These are phyloP conservation scores for Brachyhypopomus gauderio DNA, from an alignment of 2,113 vertebrate genomes.

Conservation along the genomic window DNA sequence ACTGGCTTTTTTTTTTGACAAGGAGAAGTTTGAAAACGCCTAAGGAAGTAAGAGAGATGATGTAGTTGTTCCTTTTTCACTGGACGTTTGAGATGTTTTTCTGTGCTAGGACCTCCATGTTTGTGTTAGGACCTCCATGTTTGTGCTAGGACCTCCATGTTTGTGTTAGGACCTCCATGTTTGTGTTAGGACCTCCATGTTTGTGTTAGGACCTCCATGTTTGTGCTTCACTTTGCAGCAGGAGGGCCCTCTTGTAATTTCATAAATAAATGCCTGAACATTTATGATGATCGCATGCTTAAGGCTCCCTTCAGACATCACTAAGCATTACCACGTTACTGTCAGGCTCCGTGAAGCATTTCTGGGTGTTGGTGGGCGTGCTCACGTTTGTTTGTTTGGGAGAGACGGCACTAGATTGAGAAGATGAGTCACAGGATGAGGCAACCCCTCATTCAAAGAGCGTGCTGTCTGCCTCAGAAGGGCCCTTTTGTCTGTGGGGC, in stretches of 20 bases:
- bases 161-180: constrained; percentile 13
- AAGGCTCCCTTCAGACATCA: not conserved
- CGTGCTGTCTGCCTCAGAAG: constrained; percentile 67
- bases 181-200: constrained; percentile 13
- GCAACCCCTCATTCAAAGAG: constrained; percentile 66
- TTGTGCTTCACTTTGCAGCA: too few relatives aligned
- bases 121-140: constrained; percentile 13
- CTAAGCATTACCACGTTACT: not conserved
- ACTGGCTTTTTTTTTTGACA: not conserved
- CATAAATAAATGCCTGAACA: constrained; percentile 63
- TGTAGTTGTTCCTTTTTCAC: too few relatives aligned
- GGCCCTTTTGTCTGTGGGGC: constrained; percentile 66
- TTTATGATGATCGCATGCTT: constrained; percentile 62
- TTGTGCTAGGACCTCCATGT: constrained; percentile 14
- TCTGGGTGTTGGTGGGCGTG: not conserved
- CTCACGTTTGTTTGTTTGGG: constrained; percentile 43
- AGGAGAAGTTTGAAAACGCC: not conserved
- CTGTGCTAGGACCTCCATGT: constrained; percentile 12
- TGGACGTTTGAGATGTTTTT: constrained; percentile 2
- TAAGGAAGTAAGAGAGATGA: too few relatives aligned
- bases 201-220: not conserved
- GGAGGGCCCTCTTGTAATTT: not conserved
- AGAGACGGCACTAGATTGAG: constrained; percentile 34
- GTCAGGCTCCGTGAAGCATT: not conserved
- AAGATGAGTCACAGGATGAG: constrained; percentile 67